phyloP scores from a whole-genome alignment of 2,888 invertebrate species.

The Philopedon plagiatum region DNA sequence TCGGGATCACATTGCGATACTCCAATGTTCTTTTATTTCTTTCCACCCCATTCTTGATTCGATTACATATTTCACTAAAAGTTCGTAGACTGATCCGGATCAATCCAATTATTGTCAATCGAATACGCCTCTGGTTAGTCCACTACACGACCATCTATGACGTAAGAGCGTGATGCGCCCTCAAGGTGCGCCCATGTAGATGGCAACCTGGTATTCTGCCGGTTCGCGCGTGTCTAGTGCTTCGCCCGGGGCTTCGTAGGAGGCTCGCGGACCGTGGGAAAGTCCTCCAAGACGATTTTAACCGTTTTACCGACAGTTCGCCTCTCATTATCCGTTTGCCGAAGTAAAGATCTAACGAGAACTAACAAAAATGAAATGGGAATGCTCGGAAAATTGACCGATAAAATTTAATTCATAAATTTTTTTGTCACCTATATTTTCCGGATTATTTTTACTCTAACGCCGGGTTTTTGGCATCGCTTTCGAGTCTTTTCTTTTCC shows the following conservation, averaged over 20 bases:
- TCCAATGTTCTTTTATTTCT: too few species aligned
- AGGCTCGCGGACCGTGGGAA: constrained; percentile 61
- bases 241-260: constrained; percentile 67
- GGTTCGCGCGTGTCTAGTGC: constrained; percentile 65
- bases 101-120: too few species aligned
- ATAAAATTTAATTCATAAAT: too few species aligned
- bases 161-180: constrained; percentile 12
- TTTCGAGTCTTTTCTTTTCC: too few species aligned
- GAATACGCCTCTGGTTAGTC: neutral
- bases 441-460: too few species aligned
- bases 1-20: too few species aligned
- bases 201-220: constrained; percentile 47
- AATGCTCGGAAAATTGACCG: constrained; percentile 9
- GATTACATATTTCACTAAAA: too few species aligned
- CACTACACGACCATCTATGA: neutral
- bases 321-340: constrained; percentile 56
- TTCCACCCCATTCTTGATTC: too few species aligned
- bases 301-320: constrained; percentile 58
- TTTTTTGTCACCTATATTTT: too few species aligned
- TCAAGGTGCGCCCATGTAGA: constrained; percentile 48
- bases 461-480: too few species aligned
- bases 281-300: constrained; percentile 60
- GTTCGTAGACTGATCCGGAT: too few species aligned
- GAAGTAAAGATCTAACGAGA: constrained; percentile 46
- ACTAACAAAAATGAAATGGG: constrained; percentile 8